Percentiles rank a stretch among this genome's conserved stretches.
Conservation (phyloP, 1,140 invertebrate genomes). For the Lepeophtheirus salmonis region DNA sequence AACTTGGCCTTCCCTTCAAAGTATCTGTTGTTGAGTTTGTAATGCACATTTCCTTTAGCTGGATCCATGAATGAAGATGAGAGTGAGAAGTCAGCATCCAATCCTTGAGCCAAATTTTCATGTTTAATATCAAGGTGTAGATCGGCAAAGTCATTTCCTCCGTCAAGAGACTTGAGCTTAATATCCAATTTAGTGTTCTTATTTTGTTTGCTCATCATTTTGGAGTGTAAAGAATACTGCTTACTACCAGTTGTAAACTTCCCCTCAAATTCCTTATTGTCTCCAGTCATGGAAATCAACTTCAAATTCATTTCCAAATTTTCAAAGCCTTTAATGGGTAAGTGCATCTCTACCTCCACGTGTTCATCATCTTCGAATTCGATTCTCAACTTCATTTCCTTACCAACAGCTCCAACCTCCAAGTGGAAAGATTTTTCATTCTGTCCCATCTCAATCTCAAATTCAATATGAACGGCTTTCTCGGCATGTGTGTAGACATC, state of each 20-base stretch:
- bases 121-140: not conserved
- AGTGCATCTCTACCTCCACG: not conserved
- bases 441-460: not conserved
- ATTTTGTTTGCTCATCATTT: not conserved
- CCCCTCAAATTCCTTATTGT: not conserved
- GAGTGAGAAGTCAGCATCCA: not conserved
- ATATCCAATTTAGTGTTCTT: not conserved
- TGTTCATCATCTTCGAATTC: not conserved
- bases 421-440: not conserved
- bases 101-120: not conserved
- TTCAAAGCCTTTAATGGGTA: not conserved
- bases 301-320: not conserved
- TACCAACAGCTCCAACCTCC: not conserved
- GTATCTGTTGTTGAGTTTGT: not conserved
- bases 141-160: not conserved
- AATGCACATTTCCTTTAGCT: not conserved
- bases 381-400: not conserved
- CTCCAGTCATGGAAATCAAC: not conserved
- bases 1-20: not conserved
- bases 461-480: not conserved
- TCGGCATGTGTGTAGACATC: not conserved
- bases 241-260: not conserved
- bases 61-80: not conserved
- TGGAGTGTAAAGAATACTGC: not conserved
- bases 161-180: not conserved